Conservation (phyloP, 1,140 invertebrate species). For the Tribolium castaneum region DNA sequence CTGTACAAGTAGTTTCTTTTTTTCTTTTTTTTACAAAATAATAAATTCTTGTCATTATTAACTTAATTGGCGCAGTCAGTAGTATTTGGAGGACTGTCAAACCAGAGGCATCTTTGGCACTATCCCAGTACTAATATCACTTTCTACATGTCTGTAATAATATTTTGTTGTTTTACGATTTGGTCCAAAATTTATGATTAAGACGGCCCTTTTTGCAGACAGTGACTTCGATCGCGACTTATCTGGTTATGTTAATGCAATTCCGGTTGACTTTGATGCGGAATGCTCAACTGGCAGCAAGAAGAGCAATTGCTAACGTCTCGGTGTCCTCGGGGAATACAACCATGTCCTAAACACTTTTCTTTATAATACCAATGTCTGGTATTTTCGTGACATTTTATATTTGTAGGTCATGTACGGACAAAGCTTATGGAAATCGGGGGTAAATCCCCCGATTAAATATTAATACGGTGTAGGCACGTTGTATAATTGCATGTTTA, state of each 20-base stretch:
- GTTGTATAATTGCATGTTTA: slow-evolving; percentile 21
- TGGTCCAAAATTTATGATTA: not conserved
- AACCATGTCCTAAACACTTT: slow-evolving; percentile 40
- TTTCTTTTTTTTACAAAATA: too few species aligned
- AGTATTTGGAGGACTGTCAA: too few species aligned
- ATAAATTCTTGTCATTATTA: too few species aligned
- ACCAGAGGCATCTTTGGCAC: too few species aligned
- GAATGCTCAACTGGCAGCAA: slow-evolving; percentile 57
- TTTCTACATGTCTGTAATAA: too few species aligned
- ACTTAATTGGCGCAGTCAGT: too few species aligned
- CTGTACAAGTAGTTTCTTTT: too few species aligned
- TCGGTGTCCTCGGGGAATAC: slow-evolving; percentile 29
- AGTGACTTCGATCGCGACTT: slow-evolving; percentile 74
- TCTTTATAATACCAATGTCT: slow-evolving; percentile 36
- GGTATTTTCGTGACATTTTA: slow-evolving; percentile 37
- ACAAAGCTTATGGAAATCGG: slow-evolving; percentile 28
- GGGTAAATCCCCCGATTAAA: slow-evolving; percentile 2
- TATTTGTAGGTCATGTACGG: slow-evolving; percentile 27
- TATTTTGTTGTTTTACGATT: not conserved
- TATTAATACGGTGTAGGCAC: slow-evolving; percentile 34
- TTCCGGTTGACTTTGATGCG: slow-evolving; percentile 75
- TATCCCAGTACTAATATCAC: too few species aligned
- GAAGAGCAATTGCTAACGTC: slow-evolving; percentile 42
- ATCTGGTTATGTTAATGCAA: slow-evolving; percentile 75
- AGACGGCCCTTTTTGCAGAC: slow-evolving; percentile 66